Evolutionary conservation across 2,888 invertebrate species (phyloP).

Genomic region (Euzetes globulus): DNA sequence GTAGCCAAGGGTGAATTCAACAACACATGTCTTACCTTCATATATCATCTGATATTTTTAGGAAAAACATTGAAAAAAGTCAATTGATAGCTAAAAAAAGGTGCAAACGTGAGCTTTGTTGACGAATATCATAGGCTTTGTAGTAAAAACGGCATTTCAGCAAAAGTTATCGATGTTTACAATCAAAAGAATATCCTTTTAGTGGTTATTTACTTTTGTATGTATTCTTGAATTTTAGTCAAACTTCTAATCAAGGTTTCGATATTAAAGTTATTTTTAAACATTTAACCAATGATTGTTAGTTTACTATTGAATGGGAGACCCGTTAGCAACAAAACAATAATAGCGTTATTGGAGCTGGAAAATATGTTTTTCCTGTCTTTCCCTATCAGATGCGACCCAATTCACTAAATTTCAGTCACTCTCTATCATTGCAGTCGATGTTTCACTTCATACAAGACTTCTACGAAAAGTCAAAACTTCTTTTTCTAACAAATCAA

Average conservation of each 20-base stretch:
- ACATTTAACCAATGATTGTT: background rate
- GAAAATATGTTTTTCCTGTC: constrained; percentile 3
- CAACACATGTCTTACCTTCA: too few species aligned
- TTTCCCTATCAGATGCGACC: background rate
- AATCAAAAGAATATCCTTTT: background rate
- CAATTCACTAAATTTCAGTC: background rate
- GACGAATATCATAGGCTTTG: too few species aligned
- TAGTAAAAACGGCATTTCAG: too few species aligned
- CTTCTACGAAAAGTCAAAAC: too few species aligned
- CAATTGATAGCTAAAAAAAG: too few species aligned
- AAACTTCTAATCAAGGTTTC: background rate
- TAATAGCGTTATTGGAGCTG: background rate
- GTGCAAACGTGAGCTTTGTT: too few species aligned
- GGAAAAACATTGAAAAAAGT: too few species aligned
- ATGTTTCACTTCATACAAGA: background rate
- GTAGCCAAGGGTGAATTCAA: too few species aligned
- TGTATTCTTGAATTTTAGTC: background rate
- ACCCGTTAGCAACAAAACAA: constrained; percentile 14
- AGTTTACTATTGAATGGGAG: background rate
- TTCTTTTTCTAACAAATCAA: too few species aligned
- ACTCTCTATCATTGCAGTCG: background rate
- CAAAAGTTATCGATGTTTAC: too few species aligned
- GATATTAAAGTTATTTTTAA: constrained; percentile 14
- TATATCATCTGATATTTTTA: too few species aligned
- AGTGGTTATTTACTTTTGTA: background rate